Percentiles rank a stretch among this genome's conserved stretches.
Conservation (phyloP, 2,113 vertebrate genomes). For the Trematocara zebra region DNA sequence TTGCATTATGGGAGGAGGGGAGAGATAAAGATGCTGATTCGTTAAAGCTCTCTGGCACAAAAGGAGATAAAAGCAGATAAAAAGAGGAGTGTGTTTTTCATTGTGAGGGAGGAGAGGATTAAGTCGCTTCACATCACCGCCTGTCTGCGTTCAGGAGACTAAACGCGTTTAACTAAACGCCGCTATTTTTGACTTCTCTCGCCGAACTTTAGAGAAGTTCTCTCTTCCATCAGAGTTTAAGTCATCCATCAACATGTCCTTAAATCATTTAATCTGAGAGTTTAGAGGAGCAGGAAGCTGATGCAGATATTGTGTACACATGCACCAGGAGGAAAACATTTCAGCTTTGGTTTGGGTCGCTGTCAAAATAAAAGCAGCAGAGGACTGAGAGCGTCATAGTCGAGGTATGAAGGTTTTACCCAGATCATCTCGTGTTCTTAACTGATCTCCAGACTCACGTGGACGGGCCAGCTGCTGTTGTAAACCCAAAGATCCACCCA, state of each 20-base stretch:
- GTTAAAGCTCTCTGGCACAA: slow-evolving; percentile 67
- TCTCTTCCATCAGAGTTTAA: not conserved
- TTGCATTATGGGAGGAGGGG: slow-evolving; percentile 69
- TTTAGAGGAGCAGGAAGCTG: not conserved
- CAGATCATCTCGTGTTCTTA: not conserved
- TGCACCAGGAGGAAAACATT: not conserved
- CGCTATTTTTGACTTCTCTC: not conserved
- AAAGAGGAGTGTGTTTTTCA: slow-evolving; percentile 64
- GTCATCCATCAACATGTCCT: rapidly evolving
- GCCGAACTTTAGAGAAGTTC: not conserved
- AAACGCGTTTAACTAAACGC: slow-evolving; percentile 35
- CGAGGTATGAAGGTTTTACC: not conserved
- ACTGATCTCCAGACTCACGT: not conserved
- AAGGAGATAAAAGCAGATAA: slow-evolving; percentile 71
- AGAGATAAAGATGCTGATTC: slow-evolving; percentile 62
- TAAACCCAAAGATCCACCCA: not conserved
- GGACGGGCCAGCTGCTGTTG: not conserved
- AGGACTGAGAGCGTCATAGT: rapidly evolving
- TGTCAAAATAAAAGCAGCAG: not conserved
- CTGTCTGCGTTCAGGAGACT: slow-evolving; percentile 36
- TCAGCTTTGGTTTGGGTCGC: not conserved
- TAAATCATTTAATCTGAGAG: not conserved
- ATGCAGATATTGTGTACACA: not conserved
- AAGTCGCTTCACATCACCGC: slow-evolving; percentile 40
- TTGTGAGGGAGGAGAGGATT: slow-evolving; percentile 45